phyloP scores from a whole-genome alignment of 1,140 invertebrate genomes.

The Palaemon carinicauda region DNA sequence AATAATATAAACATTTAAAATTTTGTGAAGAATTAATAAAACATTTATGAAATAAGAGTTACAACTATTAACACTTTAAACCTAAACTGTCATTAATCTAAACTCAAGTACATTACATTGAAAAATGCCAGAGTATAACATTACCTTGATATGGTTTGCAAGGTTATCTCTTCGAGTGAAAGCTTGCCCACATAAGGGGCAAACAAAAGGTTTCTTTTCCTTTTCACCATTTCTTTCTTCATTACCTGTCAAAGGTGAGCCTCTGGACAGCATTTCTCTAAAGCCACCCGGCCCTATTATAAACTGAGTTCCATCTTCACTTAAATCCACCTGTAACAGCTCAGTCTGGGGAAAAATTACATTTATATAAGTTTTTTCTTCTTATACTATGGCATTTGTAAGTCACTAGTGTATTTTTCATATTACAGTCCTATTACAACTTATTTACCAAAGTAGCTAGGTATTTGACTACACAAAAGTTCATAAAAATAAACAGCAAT shows the following conservation, averaged over 20 bases:
- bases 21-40: no score
- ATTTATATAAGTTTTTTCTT: background rate
- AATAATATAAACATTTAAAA: no score
- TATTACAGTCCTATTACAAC: no score
- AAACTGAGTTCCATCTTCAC: conserved; percentile 59
- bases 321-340: conserved; percentile 58
- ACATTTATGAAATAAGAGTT: no score
- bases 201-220: conserved; percentile 92
- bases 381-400: no score
- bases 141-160: conserved; percentile 77
- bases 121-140: background rate
- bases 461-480: no score
- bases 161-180: conserved; percentile 95
- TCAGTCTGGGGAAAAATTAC: conserved; percentile 45
- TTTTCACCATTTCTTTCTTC: conserved; percentile 48
- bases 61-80: no score
- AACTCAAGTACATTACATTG: background rate
- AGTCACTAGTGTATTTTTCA: no score
- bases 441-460: no score
- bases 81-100: no score
- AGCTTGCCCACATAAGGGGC: conserved; percentile 91
- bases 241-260: conserved; percentile 37
- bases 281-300: conserved; percentile 58
- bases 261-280: conserved; percentile 40
- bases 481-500: no score